Evolutionary conservation across 2,797 vertebrate genomes (phyloP).

Genomic region (Pelochelys cantorii): DNA sequence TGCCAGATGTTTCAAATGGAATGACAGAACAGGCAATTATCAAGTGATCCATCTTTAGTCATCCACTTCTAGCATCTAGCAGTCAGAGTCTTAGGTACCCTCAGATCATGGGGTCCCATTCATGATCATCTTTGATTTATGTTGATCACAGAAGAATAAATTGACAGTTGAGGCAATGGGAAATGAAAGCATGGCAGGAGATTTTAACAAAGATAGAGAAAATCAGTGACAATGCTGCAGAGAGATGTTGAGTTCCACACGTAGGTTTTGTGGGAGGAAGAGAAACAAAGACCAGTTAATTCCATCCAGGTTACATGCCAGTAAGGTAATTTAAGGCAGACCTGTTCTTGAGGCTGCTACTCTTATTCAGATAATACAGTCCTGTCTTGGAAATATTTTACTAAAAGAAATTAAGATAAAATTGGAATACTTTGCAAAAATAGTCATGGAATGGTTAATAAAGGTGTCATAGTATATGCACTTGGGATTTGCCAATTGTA

Average conservation of each 20-base stretch:
- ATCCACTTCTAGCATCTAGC: background rate
- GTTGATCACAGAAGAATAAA: background rate
- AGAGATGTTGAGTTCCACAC: background rate
- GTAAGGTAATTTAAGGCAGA: conserved; percentile 8
- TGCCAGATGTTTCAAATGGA: background rate
- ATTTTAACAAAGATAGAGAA: background rate
- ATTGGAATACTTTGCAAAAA: conserved; percentile 51
- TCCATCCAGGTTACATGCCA: background rate
- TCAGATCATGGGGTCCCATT: background rate
- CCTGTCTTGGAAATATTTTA: conserved; percentile 34
- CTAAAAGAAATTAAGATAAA: conserved; percentile 48
- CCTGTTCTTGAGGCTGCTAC: background rate
- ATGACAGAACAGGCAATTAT: background rate
- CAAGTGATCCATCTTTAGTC: background rate
- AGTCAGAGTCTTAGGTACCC: background rate
- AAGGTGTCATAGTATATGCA: conserved; percentile 46
- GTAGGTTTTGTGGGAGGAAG: background rate
- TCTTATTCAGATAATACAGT: conserved; percentile 7
- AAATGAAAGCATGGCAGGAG: background rate
- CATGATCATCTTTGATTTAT: background rate
- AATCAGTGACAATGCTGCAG: background rate
- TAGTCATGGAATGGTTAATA: conserved; percentile 46
- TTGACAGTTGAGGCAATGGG: background rate
- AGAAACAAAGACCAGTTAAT: background rate
- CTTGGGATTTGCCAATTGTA: conserved; percentile 53